These are phyloP conservation scores for Scolopax bukidnonensis DNA, from an alignment of 2,797 vertebrate species.

Conservation along the genomic window DNA sequence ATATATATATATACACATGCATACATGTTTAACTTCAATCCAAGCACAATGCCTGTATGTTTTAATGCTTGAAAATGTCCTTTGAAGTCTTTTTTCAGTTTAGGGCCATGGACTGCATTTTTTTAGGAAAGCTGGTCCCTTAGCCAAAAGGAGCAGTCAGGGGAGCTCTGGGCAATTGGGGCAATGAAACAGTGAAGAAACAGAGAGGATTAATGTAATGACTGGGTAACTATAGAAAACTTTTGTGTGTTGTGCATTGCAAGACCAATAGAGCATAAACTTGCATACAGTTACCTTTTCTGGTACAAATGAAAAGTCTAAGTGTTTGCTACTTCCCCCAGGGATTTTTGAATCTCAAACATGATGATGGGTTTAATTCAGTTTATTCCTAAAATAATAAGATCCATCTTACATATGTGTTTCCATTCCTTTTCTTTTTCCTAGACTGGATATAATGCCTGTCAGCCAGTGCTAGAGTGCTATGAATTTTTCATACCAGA, in stretches of 20 bases:
- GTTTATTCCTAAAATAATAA: not conserved
- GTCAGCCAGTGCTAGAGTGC: not conserved
- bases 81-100: not conserved
- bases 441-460: not conserved
- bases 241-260: not conserved
- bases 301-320: not conserved
- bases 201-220: not conserved
- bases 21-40: not conserved
- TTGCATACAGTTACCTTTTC: not conserved
- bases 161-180: not conserved
- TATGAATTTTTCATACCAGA: not conserved
- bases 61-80: not conserved
- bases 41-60: not conserved
- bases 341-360: not conserved
- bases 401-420: not conserved
- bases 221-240: not conserved
- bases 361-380: not conserved
- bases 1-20: rapidly evolving
- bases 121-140: not conserved
- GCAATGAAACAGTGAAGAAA: not conserved
- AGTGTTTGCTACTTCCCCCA: not conserved
- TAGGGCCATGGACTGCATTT: not conserved
- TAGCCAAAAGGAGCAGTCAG: not conserved
- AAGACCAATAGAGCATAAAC: not conserved
- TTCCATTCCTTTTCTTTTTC: not conserved